phyloP scores from a whole-genome alignment of 2,888 invertebrate genomes.

The Athetis lepigone region DNA sequence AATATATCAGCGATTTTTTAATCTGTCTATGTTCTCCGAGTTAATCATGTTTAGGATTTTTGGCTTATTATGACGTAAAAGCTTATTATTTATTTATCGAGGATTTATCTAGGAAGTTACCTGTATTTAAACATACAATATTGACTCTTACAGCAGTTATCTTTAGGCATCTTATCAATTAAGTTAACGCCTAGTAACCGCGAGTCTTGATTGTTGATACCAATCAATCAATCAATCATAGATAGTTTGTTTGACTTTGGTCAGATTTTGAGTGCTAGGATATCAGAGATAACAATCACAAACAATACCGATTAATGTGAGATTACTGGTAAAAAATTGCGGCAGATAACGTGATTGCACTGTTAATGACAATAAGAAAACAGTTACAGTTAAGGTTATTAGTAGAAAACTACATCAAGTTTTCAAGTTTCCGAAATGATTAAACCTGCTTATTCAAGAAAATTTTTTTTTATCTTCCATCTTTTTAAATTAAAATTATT shows the following conservation, averaged over 20 bases:
- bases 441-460: too few relatives aligned
- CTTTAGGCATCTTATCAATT: neutral
- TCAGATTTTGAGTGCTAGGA: neutral
- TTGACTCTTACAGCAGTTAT: neutral
- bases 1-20: neutral
- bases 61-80: constrained; percentile 16
- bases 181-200: too few relatives aligned
- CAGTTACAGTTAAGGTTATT: neutral
- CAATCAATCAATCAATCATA: too few relatives aligned
- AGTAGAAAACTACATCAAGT: neutral
- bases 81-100: too few relatives aligned
- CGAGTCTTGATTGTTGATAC: too few relatives aligned
- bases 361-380: constrained; percentile 4
- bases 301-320: neutral
- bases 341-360: constrained; percentile 5
- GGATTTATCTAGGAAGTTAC: constrained; percentile 18
- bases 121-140: neutral
- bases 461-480: too few relatives aligned
- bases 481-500: too few relatives aligned
- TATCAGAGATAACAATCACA: neutral
- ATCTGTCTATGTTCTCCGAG: constrained; percentile 6
- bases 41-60: constrained; percentile 4
- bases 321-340: neutral
- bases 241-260: neutral
- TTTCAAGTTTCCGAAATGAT: too few relatives aligned